Conservation (phyloP, 1,140 invertebrate genomes). For the Idris sp. region DNA sequence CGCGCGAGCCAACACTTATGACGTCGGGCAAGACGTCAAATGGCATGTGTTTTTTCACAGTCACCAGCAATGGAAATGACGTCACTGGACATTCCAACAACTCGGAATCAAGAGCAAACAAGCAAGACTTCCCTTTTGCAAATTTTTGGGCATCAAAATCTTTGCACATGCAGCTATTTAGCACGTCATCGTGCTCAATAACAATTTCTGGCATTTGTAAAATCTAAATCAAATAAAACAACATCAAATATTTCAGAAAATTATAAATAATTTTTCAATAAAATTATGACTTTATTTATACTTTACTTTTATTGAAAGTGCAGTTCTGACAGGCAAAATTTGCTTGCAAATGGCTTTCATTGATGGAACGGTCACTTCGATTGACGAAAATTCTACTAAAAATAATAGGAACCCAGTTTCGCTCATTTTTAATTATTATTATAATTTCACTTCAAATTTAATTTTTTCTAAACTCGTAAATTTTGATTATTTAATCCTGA, state of each 20-base stretch:
- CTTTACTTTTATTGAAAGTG: conserved; percentile 10
- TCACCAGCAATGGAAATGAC: conserved; percentile 71
- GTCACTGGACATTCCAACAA: conserved; percentile 63
- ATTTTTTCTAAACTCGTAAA: too few species aligned
- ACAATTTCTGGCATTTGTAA: conserved; percentile 69
- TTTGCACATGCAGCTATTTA: conserved; percentile 60
- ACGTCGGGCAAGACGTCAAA: conserved; percentile 71
- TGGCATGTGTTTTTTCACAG: conserved; percentile 73
- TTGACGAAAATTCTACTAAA: conserved; percentile 15
- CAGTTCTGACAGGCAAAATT: conserved; percentile 30
- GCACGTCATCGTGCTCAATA: conserved; percentile 70
- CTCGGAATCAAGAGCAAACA: conserved; percentile 71
- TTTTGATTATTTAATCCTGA: conserved; percentile 4
- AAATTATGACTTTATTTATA: too few species aligned
- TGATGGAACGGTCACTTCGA: not conserved
- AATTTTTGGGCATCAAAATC: conserved; percentile 66
- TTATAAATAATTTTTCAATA: not conserved
- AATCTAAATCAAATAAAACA: conserved; percentile 63
- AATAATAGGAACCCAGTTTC: conserved; percentile 19
- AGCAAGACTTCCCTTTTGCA: conserved; percentile 76
- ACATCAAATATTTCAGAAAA: conserved; percentile 6
- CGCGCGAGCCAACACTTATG: conserved; percentile 69
- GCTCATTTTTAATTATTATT: conserved; percentile 17
- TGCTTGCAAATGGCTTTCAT: conserved; percentile 24
- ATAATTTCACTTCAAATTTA: conserved; percentile 8